Evolutionary conservation across 1,140 invertebrate species (phyloP).

Genomic region (Caenorhabditis briggsae): DNA sequence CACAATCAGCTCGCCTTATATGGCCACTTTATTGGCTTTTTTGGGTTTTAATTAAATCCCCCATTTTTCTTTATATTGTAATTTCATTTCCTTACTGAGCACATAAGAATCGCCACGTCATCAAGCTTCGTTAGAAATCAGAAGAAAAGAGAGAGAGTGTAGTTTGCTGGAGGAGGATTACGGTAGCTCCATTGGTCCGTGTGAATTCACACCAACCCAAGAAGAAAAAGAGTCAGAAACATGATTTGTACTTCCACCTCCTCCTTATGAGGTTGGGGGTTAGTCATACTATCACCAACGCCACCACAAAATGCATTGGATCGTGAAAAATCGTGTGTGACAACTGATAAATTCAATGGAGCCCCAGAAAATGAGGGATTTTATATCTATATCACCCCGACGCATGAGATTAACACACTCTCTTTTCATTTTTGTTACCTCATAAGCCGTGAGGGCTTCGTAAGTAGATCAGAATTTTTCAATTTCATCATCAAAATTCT

Average conservation of each 20-base stretch:
- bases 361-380: too few species aligned
- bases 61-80: neutral
- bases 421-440: too few species aligned
- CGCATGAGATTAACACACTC: too few species aligned
- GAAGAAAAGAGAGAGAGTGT: neutral
- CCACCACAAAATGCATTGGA: neutral
- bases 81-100: neutral
- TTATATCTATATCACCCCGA: too few species aligned
- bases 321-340: constrained; percentile 9
- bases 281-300: neutral
- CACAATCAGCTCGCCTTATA: neutral
- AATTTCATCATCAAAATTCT: neutral
- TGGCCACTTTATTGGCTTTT: constrained; percentile 30
- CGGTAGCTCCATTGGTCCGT: neutral
- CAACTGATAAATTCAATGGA: too few species aligned
- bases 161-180: neutral
- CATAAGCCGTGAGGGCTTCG: too few species aligned
- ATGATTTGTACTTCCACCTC: neutral
- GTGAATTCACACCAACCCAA: neutral
- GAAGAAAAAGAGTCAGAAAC: neutral
- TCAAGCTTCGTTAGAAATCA: neutral
- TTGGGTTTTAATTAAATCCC: constrained; percentile 17
- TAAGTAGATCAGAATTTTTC: neutral
- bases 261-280: neutral
- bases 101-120: neutral